These are phyloP conservation scores for rat (Rattus norvegicus) DNA, from an alignment of 2,113 vertebrate species.

Conservation along the genomic window DNA sequence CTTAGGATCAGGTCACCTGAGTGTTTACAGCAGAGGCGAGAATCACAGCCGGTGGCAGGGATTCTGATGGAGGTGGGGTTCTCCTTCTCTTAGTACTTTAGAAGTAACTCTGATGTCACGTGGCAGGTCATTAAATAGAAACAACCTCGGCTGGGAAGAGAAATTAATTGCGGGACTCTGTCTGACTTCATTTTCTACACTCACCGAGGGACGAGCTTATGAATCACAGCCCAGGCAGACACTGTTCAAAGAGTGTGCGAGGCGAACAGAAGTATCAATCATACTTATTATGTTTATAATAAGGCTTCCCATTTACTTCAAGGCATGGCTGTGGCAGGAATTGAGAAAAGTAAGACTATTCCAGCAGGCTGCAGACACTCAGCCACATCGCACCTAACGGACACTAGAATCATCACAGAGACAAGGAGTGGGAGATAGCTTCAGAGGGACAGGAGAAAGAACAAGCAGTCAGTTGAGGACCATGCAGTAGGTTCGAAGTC, in stretches of 20 bases:
- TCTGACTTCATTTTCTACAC: not conserved
- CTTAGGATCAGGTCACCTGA: not conserved
- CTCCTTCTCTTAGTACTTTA: slow-evolving; percentile 40
- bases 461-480: not conserved
- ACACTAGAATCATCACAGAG: slow-evolving; percentile 9
- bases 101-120: slow-evolving; percentile 16
- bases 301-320: slow-evolving; percentile 35
- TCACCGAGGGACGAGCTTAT: not conserved
- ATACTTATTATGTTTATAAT: slow-evolving; percentile 47
- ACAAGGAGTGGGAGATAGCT: not conserved
- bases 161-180: not conserved
- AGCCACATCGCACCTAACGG: not conserved
- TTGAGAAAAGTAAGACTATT: slow-evolving; percentile 14
- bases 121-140: not conserved
- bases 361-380: not conserved
- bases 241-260: not conserved
- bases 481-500: not conserved
- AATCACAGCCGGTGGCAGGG: not conserved
- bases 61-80: not conserved
- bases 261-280: slow-evolving; percentile 43
- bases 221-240: not conserved
- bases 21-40: not conserved
- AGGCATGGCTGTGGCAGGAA: not conserved
- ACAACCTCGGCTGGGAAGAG: slow-evolving; percentile 39
- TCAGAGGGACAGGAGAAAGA: not conserved